These are phyloP conservation scores for Sebastes reedi DNA, from an alignment of 2,797 vertebrate species.

Conservation along the genomic window DNA sequence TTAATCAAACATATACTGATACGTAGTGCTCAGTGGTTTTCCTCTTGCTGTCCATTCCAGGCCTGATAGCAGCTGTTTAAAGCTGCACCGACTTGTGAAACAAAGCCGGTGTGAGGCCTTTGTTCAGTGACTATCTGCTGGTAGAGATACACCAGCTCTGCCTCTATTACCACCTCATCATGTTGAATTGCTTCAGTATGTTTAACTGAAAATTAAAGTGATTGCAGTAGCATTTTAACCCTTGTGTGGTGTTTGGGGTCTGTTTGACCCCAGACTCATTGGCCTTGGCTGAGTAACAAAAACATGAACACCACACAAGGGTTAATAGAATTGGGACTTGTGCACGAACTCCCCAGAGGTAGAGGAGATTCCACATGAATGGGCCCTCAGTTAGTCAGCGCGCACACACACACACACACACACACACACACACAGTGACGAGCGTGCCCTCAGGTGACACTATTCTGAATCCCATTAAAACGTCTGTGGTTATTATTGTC, in stretches of 20 bases:
- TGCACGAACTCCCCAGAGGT: slow-evolving; percentile 16
- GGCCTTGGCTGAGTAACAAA: too few relatives aligned
- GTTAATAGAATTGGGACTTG: slow-evolving; percentile 37
- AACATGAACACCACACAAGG: too few relatives aligned
- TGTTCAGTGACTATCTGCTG: not conserved
- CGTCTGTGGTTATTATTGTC: slow-evolving; percentile 33
- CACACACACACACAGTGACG: not conserved
- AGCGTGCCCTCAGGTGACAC: slow-evolving; percentile 22
- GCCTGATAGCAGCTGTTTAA: not conserved
- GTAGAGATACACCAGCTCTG: slow-evolving; percentile 13
- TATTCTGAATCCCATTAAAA: slow-evolving; percentile 51
- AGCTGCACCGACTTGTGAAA: not conserved
- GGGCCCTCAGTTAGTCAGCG: not conserved
- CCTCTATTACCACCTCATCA: slow-evolving; percentile 27
- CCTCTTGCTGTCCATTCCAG: not conserved
- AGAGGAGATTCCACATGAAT: slow-evolving; percentile 36
- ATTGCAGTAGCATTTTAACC: slow-evolving; percentile 36
- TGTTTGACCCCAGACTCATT: too few relatives aligned
- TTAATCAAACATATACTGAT: not conserved
- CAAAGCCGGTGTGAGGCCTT: not conserved
- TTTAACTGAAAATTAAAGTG: slow-evolving; percentile 47
- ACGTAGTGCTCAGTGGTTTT: not conserved
- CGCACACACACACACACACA: not conserved
- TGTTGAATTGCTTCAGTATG: slow-evolving; percentile 28
- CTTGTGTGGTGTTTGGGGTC: too few relatives aligned